Percentiles rank a stretch among this genome's conserved stretches.
Evolutionary conservation across 2,797 vertebrate genomes (phyloP).

Genomic region (Hirundo rustica): DNA sequence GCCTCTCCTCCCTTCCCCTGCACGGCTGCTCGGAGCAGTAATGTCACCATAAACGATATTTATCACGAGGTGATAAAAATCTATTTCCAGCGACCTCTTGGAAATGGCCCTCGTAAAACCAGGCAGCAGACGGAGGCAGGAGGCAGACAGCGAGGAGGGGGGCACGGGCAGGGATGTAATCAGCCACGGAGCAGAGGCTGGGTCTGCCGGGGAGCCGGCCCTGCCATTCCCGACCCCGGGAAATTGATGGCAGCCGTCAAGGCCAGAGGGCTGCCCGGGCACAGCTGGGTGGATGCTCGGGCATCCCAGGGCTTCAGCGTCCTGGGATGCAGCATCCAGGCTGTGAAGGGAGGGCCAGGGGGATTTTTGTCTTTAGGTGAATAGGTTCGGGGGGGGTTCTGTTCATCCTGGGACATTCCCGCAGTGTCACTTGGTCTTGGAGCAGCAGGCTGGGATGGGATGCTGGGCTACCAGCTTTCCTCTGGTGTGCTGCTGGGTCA

Average conservation of each 20-base stretch:
- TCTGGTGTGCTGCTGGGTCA: background rate
- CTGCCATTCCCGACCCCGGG: background rate
- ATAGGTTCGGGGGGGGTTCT: accelerated
- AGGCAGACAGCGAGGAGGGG: constrained; percentile 57
- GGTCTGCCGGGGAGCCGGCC: background rate
- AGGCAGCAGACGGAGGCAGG: constrained; percentile 66
- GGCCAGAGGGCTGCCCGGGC: background rate
- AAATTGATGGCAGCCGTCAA: background rate
- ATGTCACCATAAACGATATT: constrained; percentile 64
- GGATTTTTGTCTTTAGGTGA: accelerated
- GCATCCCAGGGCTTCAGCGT: background rate
- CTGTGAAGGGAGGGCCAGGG: background rate
- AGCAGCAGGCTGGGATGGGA: background rate
- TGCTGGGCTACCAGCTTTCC: background rate
- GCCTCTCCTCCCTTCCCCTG: constrained; percentile 17
- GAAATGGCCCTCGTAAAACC: constrained; percentile 70
- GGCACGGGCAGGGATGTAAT: constrained; percentile 48
- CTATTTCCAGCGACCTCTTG: constrained; percentile 71
- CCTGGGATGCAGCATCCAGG: background rate
- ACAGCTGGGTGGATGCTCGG: background rate
- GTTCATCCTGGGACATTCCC: background rate
- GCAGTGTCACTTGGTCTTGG: background rate
- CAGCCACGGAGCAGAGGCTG: background rate
- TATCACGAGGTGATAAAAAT: constrained; percentile 69
- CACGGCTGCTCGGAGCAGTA: constrained; percentile 8